Percentiles rank a stretch among this genome's conserved stretches.
Conservation (phyloP, 2,113 vertebrate species). For the Blennius ocellaris region DNA sequence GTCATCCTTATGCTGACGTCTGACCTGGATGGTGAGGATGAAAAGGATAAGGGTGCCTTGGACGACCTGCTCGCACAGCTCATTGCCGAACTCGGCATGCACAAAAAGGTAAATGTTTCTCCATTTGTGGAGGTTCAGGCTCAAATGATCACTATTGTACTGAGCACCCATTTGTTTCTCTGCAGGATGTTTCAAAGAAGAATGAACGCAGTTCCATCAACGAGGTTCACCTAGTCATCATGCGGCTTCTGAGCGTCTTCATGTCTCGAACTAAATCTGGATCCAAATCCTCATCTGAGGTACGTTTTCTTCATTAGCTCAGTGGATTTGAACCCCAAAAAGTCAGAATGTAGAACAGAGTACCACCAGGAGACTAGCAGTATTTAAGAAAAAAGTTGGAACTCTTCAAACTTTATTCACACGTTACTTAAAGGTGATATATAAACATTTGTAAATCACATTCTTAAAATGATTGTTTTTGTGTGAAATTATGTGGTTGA, state of each 20-base stretch:
- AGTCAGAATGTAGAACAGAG: neutral
- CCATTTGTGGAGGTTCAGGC: neutral
- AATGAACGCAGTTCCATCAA: conserved; percentile 94
- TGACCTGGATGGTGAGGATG: conserved; percentile 97
- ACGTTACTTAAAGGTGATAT: neutral
- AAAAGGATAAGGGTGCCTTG: conserved; percentile 97
- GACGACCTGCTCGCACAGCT: conserved; percentile 96
- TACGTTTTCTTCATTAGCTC: conserved; percentile 61
- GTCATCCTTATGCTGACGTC: conserved; percentile 98
- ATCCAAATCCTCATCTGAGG: conserved; percentile 97
- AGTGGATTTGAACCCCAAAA: too few species aligned
- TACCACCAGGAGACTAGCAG: neutral
- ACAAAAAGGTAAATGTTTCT: conserved; percentile 88
- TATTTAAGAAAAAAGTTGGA: neutral
- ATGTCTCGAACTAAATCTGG: conserved; percentile 99
- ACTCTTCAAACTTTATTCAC: neutral
- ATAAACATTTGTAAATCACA: neutral
- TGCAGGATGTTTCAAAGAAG: conserved; percentile 95
- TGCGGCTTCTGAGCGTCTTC: conserved; percentile 98
- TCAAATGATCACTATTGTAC: neutral
- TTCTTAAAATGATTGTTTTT: too few species aligned
- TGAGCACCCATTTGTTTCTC: conserved; percentile 5
- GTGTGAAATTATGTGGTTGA: neutral
- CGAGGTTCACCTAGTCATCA: conserved; percentile 96
- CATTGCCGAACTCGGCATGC: conserved; percentile 94